These are phyloP conservation scores for Dione vanillae DNA, from an alignment of 2,888 invertebrate species.

Conservation along the genomic window DNA sequence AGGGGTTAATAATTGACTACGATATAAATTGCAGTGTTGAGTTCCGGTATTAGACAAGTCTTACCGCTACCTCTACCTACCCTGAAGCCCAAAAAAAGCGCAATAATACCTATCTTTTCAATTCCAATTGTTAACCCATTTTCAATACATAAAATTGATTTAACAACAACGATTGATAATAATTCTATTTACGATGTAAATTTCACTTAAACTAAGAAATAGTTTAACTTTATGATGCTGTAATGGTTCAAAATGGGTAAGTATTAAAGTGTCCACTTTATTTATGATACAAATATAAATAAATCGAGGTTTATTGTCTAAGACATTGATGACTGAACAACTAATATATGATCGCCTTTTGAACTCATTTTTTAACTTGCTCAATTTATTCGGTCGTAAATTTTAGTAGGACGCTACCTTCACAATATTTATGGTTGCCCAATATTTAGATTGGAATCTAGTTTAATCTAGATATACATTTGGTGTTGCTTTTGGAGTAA, in stretches of 20 bases:
- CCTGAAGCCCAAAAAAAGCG: too few relatives aligned
- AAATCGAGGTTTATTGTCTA: slow-evolving; percentile 75
- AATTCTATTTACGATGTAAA: slow-evolving; percentile 57
- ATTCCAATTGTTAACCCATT: background rate
- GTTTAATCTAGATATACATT: slow-evolving; percentile 8
- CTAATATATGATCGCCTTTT: slow-evolving; percentile 70
- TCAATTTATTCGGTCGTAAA: slow-evolving; percentile 56
- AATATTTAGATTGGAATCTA: slow-evolving; percentile 39
- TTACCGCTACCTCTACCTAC: too few relatives aligned
- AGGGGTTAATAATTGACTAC: too few relatives aligned
- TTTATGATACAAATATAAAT: slow-evolving; percentile 68
- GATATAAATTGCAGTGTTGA: too few relatives aligned
- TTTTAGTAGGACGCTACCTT: slow-evolving; percentile 58
- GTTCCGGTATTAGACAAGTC: too few relatives aligned
- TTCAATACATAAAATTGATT: background rate
- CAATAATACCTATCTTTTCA: too few relatives aligned
- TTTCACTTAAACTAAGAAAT: slow-evolving; percentile 47
- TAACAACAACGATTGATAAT: slow-evolving; percentile 25
- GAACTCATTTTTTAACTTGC: slow-evolving; percentile 72
- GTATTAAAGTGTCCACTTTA: slow-evolving; percentile 73
- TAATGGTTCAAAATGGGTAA: slow-evolving; percentile 78
- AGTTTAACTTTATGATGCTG: slow-evolving; percentile 66
- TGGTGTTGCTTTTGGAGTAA: background rate
- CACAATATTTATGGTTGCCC: slow-evolving; percentile 45
- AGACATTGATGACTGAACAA: slow-evolving; percentile 62